Evolutionary conservation across 2,797 vertebrate species (phyloP).

Genomic region (Tadarida brasiliensis): DNA sequence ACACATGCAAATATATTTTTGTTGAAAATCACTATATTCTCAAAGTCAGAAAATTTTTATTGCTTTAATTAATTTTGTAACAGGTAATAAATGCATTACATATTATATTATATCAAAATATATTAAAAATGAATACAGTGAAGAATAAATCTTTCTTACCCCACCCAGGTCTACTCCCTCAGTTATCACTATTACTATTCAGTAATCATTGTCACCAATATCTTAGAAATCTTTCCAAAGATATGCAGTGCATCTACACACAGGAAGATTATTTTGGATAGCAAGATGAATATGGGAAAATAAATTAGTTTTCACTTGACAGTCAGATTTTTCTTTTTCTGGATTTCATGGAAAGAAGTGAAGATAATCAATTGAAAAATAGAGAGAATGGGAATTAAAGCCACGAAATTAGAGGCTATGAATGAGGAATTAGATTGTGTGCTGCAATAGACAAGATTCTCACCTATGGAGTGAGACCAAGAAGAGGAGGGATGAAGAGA

Average conservation of each 20-base stretch:
- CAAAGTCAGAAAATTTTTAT: not conserved
- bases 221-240: not conserved
- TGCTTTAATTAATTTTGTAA: conserved; percentile 31
- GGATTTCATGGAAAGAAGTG: not conserved
- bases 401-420: not conserved
- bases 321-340: conserved; percentile 50
- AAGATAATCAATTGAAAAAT: conserved; percentile 31
- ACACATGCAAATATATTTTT: not conserved
- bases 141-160: not conserved
- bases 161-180: not conserved
- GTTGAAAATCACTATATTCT: conserved; percentile 24
- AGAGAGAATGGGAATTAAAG: not conserved
- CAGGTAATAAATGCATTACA: not conserved
- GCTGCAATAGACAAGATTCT: not conserved
- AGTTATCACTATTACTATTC: not conserved
- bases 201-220: not conserved
- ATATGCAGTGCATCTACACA: not conserved
- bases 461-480: not conserved
- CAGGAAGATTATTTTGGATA: conserved; percentile 24
- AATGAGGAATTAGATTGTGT: not conserved
- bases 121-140: not conserved
- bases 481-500: not conserved
- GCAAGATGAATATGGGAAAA: conserved; percentile 23
- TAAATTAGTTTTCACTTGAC: not conserved
- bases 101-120: conserved; percentile 8